Evolutionary conservation across 2,797 vertebrate genomes (phyloP).

Genomic region (Phyllotis vaccarum): DNA sequence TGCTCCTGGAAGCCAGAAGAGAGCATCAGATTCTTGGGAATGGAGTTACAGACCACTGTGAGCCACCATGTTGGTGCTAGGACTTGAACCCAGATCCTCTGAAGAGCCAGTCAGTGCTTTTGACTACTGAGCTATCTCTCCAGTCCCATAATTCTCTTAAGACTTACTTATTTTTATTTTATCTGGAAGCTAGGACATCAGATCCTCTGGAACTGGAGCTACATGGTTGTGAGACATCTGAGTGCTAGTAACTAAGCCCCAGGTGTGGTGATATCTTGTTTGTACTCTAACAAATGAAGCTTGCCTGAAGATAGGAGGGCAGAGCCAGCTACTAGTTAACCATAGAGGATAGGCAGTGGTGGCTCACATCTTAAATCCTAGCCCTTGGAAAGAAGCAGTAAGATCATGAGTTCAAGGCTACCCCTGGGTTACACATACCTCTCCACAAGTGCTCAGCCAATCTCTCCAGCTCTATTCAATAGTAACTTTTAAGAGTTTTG

Average conservation of each 20-base stretch:
- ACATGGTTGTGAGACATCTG: background rate
- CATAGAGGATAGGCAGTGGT: too few species aligned
- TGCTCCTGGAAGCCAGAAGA: background rate
- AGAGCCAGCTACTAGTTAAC: too few species aligned
- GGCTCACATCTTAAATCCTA: too few species aligned
- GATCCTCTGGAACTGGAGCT: background rate
- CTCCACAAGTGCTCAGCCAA: background rate
- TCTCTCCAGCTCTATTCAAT: background rate
- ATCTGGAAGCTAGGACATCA: background rate
- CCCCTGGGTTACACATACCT: background rate
- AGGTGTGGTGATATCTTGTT: background rate
- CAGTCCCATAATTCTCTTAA: background rate
- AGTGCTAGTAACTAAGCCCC: background rate
- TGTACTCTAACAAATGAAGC: too few species aligned
- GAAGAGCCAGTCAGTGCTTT: background rate
- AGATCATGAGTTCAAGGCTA: too few species aligned
- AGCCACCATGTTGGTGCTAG: background rate
- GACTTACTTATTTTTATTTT: background rate
- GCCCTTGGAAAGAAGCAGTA: too few species aligned
- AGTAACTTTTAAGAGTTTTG: background rate
- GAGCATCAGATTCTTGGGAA: background rate
- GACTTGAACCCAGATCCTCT: background rate
- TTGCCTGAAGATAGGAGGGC: too few species aligned
- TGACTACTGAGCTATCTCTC: background rate
- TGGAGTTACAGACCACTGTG: background rate